A percentile compares a stretch with the other conserved stretches of the same genome.
Conservation (phyloP, 30 jellyfish, hydroid and myxozoan genomes). For the Turritopsis rubra region DNA sequence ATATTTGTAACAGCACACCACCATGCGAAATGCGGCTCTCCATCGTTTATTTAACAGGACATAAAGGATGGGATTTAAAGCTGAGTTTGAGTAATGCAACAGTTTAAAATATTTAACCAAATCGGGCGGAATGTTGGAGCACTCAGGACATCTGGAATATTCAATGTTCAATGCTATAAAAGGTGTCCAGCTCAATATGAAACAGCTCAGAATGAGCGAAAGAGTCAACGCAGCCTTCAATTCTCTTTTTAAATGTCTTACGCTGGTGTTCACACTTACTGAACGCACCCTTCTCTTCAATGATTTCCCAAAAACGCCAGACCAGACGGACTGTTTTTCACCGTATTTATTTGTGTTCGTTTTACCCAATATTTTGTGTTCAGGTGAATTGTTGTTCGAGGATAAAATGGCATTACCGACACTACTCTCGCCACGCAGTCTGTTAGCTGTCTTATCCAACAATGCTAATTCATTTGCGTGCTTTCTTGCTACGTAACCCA, state of each 20-base stretch:
- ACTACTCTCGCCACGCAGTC: constrained; percentile 18
- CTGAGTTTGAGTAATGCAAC: constrained; percentile 71
- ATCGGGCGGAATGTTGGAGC: not conserved
- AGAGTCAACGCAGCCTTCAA: constrained; percentile 81
- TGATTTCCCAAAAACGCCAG: not conserved
- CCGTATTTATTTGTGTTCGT: not conserved
- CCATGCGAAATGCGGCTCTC: constrained; percentile 54
- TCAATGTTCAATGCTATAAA: constrained; percentile 54
- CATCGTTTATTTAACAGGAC: constrained; percentile 64
- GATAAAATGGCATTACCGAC: not conserved
- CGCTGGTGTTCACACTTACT: not conserved
- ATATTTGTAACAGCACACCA: constrained; percentile 3
- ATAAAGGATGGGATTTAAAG: constrained; percentile 66
- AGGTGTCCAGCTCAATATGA: constrained; percentile 81
- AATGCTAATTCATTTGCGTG: constrained; percentile 39
- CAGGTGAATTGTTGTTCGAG: constrained; percentile 11
- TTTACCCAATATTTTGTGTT: not conserved
- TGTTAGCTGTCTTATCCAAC: constrained; percentile 7
- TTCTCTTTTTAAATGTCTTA: constrained; percentile 33
- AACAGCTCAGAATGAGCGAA: constrained; percentile 69
- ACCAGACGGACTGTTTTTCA: not conserved
- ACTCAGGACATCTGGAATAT: not conserved
- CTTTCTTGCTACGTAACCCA: constrained; percentile 69
- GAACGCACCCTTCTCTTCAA: not conserved
- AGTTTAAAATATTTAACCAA: constrained; percentile 49